Evolutionary conservation across 2,113 vertebrate genomes (phyloP).

Genomic region (Leucoraja erinaceus): DNA sequence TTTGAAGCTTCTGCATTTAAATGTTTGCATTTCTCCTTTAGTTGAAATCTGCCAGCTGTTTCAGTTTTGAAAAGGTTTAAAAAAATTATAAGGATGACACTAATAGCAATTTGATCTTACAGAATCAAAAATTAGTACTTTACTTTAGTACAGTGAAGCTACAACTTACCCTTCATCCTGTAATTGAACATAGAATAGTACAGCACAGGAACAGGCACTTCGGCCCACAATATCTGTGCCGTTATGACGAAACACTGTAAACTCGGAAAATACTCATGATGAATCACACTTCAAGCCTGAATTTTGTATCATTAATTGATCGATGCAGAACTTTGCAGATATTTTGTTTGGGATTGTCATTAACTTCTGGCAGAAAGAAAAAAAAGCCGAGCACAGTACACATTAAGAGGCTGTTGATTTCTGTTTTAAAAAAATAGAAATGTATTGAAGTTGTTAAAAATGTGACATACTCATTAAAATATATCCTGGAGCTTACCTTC

Average conservation of each 20-base stretch:
- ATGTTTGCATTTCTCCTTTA: background rate
- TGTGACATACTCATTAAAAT: background rate
- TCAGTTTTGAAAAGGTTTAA: background rate
- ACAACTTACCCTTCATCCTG: background rate
- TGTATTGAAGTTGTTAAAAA: background rate
- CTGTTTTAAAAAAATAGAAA: slow-evolving; percentile 3
- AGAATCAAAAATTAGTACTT: background rate
- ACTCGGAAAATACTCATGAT: background rate
- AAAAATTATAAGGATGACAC: background rate
- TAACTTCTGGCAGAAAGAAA: background rate
- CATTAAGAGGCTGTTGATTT: background rate
- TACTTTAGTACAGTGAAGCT: background rate
- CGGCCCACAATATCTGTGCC: too few relatives aligned
- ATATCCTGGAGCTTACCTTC: background rate
- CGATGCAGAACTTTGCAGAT: background rate
- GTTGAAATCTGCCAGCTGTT: background rate
- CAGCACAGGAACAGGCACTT: too few relatives aligned
- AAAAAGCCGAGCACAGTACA: background rate
- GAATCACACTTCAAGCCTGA: background rate
- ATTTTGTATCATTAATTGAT: background rate
- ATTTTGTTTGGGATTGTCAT: background rate
- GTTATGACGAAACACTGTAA: background rate
- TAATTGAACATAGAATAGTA: too few relatives aligned
- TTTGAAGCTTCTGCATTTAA: background rate
- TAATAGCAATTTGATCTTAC: background rate